These are phyloP conservation scores for Drosophila kambysellisi DNA, from an alignment of 2,888 invertebrate genomes.

Conservation along the genomic window DNA sequence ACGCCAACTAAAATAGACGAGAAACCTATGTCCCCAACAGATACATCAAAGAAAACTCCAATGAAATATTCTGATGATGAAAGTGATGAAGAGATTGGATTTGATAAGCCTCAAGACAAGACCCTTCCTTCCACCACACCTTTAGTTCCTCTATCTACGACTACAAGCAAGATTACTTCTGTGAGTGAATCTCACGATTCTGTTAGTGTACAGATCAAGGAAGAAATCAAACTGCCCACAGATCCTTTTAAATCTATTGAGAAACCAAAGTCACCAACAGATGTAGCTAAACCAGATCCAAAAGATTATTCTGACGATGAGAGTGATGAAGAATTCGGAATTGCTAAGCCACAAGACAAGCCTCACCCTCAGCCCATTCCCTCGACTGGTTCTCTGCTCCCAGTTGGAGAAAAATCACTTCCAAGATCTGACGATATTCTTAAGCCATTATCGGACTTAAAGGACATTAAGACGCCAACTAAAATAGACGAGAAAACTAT, in stretches of 20 bases:
- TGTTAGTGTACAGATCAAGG: not conserved
- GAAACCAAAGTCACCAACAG: not conserved
- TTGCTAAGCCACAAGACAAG: slow-evolving; percentile 15
- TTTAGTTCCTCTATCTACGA: not conserved
- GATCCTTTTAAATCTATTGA: not conserved
- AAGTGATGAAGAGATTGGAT: slow-evolving; percentile 8
- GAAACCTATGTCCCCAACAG: slow-evolving; percentile 3
- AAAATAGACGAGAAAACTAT: slow-evolving; percentile 24
- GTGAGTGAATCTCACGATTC: slow-evolving; percentile 3
- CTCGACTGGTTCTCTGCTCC: not conserved
- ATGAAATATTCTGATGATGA: slow-evolving; percentile 23
- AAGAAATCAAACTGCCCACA: slow-evolving; percentile 6
- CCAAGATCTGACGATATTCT: not conserved
- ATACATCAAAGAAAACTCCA: not conserved
- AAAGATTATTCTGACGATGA: slow-evolving; percentile 15
- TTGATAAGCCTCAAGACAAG: not conserved
- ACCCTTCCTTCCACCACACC: not conserved
- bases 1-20: not conserved
- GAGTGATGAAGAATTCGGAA: slow-evolving; percentile 20
- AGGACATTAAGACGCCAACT: slow-evolving; percentile 6
- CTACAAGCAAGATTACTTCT: slow-evolving; percentile 1
- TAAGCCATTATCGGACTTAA: not conserved
- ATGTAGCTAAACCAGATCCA: not conserved
- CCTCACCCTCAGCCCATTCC: not conserved
- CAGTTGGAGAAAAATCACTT: no score